Base-by-base conservation (phyloP, 1,140 invertebrate species). In the Drosophila prosaltans region DNA sequence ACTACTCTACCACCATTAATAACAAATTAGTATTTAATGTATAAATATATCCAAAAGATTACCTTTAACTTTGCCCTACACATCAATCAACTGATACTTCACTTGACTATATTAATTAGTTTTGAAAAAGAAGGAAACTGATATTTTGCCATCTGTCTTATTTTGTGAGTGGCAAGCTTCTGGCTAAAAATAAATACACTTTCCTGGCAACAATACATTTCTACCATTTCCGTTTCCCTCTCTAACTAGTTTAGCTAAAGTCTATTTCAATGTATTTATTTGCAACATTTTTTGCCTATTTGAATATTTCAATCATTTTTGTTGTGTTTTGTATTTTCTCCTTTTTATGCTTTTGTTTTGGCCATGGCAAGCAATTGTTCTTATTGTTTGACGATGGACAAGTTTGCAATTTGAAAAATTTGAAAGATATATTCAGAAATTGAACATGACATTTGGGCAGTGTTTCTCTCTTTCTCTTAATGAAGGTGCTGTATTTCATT, bases 381-480 rank as follows among this genome's bases (percentile, higher is more conserved):
- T 43, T 65, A 41, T 63, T 69, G 48, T 67, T 81, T 68, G 64
- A 43, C 48, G 65, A 77, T 57, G 82, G 69, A 88, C 76, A 80
- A 71, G 59, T 61, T 51, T 45, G 65, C 82, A 86, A 78, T 86
- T 70, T 41, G 60, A 80, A 74, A 57, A 78, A 71, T 66, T 74
- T 80, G 76, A 82, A 78, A 65, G 71, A 86, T 80, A 81, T 80
- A 72, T 57, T 43, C 54, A 41, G 32, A 64, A 80, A 86, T 83
- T 77, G 76, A 67, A 88, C 83, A 80, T 72, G 83, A 88, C 84
- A 83, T 79, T 63, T 62, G 21, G 9, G 16, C 16, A 21, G 7
- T 21, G 43, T 30, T 45, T 39, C 16, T 39, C 57, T 39, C 57
- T 39, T 45, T 78, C 55, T 74, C 68, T 67, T 85, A 86, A 86